phyloP scores from a whole-genome alignment of 2,888 invertebrate genomes.

The Biston betularia region DNA sequence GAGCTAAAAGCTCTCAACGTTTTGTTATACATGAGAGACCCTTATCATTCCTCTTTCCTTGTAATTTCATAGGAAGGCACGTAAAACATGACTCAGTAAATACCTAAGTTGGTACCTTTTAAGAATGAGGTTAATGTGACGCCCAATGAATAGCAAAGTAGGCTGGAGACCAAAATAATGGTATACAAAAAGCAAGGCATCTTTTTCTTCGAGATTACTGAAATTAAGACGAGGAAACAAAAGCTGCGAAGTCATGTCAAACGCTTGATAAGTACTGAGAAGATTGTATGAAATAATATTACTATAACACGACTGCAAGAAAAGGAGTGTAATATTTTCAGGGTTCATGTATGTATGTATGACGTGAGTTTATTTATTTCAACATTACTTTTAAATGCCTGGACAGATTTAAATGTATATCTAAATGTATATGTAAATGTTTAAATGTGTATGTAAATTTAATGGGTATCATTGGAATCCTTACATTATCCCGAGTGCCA shows the following conservation, averaged over 20 bases:
- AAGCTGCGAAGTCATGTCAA: background rate
- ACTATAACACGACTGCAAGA: no score
- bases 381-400: no score
- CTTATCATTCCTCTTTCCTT: constrained; percentile 13
- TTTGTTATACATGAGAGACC: constrained; percentile 1
- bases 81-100: constrained; percentile 22
- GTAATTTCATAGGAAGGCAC: constrained; percentile 15
- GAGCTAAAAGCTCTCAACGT: background rate
- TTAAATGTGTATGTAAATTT: no score
- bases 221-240: background rate
- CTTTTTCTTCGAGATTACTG: constrained; percentile 4
- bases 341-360: no score
- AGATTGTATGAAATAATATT: no score
- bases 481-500: no score
- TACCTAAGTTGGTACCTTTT: constrained; percentile 12
- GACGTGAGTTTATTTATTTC: no score
- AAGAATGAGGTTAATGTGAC: constrained; percentile 31
- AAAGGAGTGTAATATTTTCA: no score
- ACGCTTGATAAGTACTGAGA: background rate
- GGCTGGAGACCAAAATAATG: constrained; percentile 21
- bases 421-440: no score
- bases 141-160: constrained; percentile 28
- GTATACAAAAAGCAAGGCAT: constrained; percentile 9
- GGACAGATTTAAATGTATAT: no score
- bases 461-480: no score